A percentile compares a stretch with the other conserved stretches of the same genome.
Conservation (phyloP, 2,113 vertebrate species). For the Carollia perspicillata region DNA sequence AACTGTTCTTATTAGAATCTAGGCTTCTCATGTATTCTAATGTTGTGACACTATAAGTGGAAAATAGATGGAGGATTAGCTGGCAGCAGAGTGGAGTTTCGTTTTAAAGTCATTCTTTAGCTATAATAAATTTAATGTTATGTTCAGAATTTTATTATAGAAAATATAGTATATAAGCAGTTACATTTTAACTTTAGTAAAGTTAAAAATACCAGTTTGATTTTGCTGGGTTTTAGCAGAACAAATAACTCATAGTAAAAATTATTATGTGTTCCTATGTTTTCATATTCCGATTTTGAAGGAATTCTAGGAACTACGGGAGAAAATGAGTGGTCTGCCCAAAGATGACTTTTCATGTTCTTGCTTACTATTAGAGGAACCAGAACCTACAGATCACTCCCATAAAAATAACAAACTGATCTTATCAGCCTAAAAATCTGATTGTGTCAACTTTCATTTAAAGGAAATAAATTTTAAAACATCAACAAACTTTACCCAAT, state of each 20-base stretch:
- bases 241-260: background rate
- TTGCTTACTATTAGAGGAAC: background rate
- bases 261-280: background rate
- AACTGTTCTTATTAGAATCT: background rate
- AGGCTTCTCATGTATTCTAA: constrained; percentile 45
- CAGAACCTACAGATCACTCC: background rate
- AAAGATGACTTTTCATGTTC: background rate
- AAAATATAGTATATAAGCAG: background rate
- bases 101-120: background rate
- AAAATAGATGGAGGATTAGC: constrained; percentile 2
- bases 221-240: background rate
- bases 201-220: background rate
- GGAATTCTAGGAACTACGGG: background rate
- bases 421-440: background rate
- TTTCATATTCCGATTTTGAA: background rate
- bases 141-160: background rate
- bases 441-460: background rate
- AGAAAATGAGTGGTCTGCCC: background rate
- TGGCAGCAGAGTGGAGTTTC: background rate
- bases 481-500: background rate
- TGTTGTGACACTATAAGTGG: constrained; percentile 83
- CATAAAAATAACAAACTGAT: background rate
- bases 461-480: background rate
- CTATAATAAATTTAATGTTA: background rate
- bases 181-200: background rate